Conservation (phyloP, 2,113 vertebrate species). For the Naja naja region DNA sequence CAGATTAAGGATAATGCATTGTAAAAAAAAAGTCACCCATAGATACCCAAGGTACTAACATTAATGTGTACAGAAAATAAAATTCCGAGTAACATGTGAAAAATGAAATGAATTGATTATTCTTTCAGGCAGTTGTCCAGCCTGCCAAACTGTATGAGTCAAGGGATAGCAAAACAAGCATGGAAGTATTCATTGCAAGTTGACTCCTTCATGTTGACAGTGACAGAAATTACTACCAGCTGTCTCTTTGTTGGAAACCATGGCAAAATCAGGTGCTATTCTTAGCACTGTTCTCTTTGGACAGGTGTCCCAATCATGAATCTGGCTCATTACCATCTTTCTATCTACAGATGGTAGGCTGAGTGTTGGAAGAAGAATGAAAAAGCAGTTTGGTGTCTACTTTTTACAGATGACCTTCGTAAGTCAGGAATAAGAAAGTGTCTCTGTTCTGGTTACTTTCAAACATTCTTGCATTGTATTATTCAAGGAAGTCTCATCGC, state of each 20-base stretch:
- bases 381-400: conserved; percentile 23
- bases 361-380: conserved; percentile 25
- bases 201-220: conserved; percentile 53
- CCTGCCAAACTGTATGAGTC: conserved; percentile 56
- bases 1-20: conserved; percentile 25
- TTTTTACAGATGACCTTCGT: conserved; percentile 24
- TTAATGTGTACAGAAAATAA: neutral
- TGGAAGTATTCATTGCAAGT: conserved; percentile 59
- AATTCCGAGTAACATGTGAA: conserved; percentile 1
- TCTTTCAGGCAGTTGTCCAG: conserved; percentile 43
- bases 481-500: conserved; percentile 9
- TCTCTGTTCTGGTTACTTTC: neutral
- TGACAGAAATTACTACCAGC: conserved; percentile 66
- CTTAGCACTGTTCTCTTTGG: conserved; percentile 53
- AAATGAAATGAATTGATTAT: neutral
- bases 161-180: conserved; percentile 54
- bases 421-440: conserved; percentile 5
- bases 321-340: conserved; percentile 47
- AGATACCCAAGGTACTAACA: neutral
- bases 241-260: conserved; percentile 60
- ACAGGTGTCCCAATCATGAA: conserved; percentile 62
- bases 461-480: neutral
- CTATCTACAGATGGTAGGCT: conserved; percentile 38
- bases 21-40: neutral
- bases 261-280: conserved; percentile 56